These are phyloP conservation scores for Pelecanus crispus DNA, from an alignment of 2,113 vertebrate species.

Conservation along the genomic window DNA sequence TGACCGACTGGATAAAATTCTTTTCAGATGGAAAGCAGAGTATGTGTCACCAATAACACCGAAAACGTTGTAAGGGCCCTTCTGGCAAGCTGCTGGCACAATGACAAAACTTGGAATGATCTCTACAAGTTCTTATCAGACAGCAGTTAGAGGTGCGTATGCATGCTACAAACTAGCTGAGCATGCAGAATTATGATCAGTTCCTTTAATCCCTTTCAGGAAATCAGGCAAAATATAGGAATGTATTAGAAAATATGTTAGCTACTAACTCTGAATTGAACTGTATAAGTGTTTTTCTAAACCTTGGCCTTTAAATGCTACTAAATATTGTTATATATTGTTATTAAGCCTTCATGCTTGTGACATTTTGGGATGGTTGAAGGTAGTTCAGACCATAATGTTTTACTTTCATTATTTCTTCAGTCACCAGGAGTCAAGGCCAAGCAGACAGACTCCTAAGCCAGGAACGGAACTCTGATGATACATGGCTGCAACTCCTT, in stretches of 20 bases:
- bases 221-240: background rate
- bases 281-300: background rate
- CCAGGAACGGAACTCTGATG: background rate
- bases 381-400: background rate
- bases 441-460: rapidly evolving
- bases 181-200: background rate
- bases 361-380: background rate
- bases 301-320: background rate
- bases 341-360: background rate
- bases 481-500: background rate
- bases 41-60: background rate
- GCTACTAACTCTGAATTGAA: background rate
- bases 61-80: background rate
- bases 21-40: background rate
- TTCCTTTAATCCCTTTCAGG: background rate
- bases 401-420: background rate
- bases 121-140: background rate
- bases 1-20: background rate
- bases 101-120: background rate
- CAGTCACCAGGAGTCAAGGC: background rate
- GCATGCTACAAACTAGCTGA: background rate
- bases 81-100: background rate
- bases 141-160: background rate
- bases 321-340: background rate
- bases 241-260: background rate